A percentile compares a stretch with the other conserved stretches of the same genome.
Evolutionary conservation across 2,888 invertebrate genomes (phyloP).

Genomic region (Cremastobaeus sp.): DNA sequence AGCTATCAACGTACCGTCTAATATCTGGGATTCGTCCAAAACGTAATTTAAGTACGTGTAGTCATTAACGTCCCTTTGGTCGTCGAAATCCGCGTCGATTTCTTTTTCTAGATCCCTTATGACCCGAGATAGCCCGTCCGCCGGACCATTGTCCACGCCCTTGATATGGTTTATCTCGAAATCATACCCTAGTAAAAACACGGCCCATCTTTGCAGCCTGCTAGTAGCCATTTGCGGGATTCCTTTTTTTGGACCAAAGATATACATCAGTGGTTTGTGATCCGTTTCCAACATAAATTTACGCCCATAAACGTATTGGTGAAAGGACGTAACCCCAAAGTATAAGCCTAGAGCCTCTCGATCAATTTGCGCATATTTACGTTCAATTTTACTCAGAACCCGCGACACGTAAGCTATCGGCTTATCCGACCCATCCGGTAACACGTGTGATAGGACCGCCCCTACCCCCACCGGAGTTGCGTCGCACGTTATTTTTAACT

Average conservation of each 20-base stretch:
- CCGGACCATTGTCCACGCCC: neutral
- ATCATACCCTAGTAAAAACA: constrained; percentile 55
- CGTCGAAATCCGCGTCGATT: neutral
- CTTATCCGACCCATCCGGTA: neutral
- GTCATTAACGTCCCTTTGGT: neutral
- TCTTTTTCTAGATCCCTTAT: neutral
- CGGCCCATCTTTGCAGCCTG: constrained; percentile 52
- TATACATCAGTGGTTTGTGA: no score
- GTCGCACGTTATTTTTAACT: constrained; percentile 18
- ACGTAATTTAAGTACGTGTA: neutral
- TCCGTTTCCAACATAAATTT: no score
- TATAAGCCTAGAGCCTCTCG: no score
- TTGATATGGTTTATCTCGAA: constrained; percentile 28
- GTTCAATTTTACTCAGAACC: neutral
- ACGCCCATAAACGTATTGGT: no score
- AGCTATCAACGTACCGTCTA: neutral
- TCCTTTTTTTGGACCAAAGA: constrained; percentile 57
- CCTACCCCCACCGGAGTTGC: constrained; percentile 6
- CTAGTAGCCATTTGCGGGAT: constrained; percentile 61
- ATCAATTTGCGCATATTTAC: neutral
- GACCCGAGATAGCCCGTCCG: neutral
- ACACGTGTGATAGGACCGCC: neutral
- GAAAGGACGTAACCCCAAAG: no score
- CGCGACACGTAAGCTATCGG: neutral
- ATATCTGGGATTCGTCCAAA: neutral